phyloP scores from a whole-genome alignment of 2,113 vertebrate genomes.

The Bubo bubo region DNA sequence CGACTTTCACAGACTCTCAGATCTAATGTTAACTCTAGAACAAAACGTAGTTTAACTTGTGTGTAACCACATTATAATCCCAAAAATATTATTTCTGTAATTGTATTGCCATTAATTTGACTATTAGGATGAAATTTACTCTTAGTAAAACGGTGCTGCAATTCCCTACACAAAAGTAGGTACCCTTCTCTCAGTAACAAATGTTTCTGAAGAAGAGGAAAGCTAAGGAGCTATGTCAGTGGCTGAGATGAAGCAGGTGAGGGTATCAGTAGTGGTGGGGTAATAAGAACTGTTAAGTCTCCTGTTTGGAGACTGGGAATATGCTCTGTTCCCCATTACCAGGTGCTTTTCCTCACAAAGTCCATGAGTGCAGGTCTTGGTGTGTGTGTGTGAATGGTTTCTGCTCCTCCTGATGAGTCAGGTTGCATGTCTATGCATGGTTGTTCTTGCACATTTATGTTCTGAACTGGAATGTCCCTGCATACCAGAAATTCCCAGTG shows the following conservation, averaged over 20 bases:
- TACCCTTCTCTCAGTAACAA: background rate
- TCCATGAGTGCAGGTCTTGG: accelerated
- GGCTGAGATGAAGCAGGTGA: background rate
- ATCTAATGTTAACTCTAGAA: background rate
- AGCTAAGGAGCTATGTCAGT: background rate
- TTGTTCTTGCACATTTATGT: accelerated
- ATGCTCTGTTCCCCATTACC: background rate
- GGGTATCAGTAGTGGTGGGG: accelerated
- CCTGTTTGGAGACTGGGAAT: background rate
- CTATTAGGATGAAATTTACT: background rate
- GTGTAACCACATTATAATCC: background rate
- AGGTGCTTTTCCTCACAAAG: background rate
- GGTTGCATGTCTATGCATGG: background rate
- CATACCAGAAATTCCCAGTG: background rate
- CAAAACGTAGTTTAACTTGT: background rate
- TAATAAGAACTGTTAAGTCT: background rate
- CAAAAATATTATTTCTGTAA: accelerated
- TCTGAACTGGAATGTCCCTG: accelerated
- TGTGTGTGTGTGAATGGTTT: background rate
- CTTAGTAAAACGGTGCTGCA: background rate
- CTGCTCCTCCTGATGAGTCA: background rate
- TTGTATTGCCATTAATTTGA: background rate
- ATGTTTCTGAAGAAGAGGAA: background rate
- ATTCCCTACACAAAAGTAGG: background rate
- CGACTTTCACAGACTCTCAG: background rate